These are phyloP conservation scores for Epistrophella euchroma DNA, from an alignment of 2,888 invertebrate species.

Conservation along the genomic window DNA sequence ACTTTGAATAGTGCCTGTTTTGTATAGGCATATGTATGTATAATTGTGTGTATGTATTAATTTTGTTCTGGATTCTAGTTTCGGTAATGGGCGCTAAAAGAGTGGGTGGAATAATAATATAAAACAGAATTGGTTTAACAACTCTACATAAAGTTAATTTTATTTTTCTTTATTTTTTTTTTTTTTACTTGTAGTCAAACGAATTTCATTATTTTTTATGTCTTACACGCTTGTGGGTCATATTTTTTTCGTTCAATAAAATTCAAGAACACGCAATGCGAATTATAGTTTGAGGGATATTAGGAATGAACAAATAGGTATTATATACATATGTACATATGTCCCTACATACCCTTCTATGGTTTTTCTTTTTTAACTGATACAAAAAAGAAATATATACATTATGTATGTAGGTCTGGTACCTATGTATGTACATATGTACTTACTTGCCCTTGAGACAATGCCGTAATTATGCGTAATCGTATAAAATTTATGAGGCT, in stretches of 20 bases:
- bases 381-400: too few relatives aligned
- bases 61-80: conserved; percentile 51
- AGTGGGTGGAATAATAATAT: conserved; percentile 47
- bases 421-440: too few relatives aligned
- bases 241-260: conserved; percentile 3
- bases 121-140: conserved; percentile 38
- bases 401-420: too few relatives aligned
- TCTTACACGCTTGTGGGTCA: conserved; percentile 42
- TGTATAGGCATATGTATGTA: not conserved
- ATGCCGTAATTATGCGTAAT: too few relatives aligned
- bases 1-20: conserved; percentile 16
- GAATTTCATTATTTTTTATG: conserved; percentile 65
- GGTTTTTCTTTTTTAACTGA: too few relatives aligned
- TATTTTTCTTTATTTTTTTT: conserved; percentile 4
- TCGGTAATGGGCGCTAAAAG: conserved; percentile 49
- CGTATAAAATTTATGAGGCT: too few relatives aligned
- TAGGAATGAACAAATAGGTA: not conserved
- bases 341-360: not conserved
- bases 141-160: conserved; percentile 42
- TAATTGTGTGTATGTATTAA: conserved; percentile 44
- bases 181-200: conserved; percentile 24
- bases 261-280: conserved; percentile 48
- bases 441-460: too few relatives aligned
- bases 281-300: conserved; percentile 40
- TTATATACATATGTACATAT: not conserved